phyloP scores from a whole-genome alignment of 2,888 invertebrate genomes.

The Drosophila infuscata region DNA sequence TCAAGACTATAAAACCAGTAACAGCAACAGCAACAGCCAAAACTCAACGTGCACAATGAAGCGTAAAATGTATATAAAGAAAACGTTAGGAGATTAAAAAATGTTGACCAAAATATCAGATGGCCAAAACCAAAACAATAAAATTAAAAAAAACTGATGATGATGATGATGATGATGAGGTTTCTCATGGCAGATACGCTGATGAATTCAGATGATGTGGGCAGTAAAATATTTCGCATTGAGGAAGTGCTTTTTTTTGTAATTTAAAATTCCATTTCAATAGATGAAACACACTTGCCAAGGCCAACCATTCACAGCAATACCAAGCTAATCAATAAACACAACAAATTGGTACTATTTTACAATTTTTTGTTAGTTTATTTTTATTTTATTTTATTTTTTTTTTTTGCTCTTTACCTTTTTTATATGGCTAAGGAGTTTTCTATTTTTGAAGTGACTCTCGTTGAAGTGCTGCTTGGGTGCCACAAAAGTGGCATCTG shows the following conservation, averaged over 20 bases:
- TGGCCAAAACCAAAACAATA: conserved; percentile 41
- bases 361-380: conserved; percentile 9
- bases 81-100: conserved; percentile 41
- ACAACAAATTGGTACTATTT: conserved; percentile 27
- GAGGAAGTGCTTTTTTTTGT: conserved; percentile 60
- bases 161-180: conserved; percentile 40
- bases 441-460: conserved; percentile 37
- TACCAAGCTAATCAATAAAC: conserved; percentile 70
- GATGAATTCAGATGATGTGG: conserved; percentile 64
- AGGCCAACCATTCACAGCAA: conserved; percentile 63
- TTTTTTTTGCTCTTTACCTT: not conserved
- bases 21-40: conserved; percentile 29
- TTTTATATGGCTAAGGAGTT: conserved; percentile 14
- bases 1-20: conserved; percentile 15
- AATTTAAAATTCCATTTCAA: conserved; percentile 61
- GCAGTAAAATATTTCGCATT: conserved; percentile 50
- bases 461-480: conserved; percentile 42
- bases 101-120: conserved; percentile 60
- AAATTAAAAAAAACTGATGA: conserved; percentile 8
- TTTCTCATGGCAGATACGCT: conserved; percentile 22
- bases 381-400: not conserved
- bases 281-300: conserved; percentile 44
- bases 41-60: conserved; percentile 60
- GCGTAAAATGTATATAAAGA: conserved; percentile 54
- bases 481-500: conserved; percentile 50